Conservation (phyloP, 2,113 vertebrate species). For the Pachycephala philippinensis region DNA sequence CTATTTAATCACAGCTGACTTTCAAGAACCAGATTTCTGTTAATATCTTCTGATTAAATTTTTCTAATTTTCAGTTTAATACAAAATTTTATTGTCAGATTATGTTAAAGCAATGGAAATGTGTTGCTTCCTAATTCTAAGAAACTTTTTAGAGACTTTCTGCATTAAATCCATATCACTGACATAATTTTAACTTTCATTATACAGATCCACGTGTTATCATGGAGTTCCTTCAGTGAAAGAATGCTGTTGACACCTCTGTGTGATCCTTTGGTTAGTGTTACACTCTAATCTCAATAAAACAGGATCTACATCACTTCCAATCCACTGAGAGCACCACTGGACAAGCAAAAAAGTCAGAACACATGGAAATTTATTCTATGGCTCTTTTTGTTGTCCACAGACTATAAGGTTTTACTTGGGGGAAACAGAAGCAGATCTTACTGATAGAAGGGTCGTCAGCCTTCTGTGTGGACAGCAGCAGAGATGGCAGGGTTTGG, state of each 20-base stretch:
- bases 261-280: background rate
- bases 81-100: background rate
- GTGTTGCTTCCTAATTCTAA: background rate
- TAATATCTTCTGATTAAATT: background rate
- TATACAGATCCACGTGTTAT: background rate
- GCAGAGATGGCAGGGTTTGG: background rate
- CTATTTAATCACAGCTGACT: background rate
- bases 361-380: background rate
- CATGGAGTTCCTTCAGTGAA: background rate
- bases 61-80: background rate
- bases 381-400: background rate
- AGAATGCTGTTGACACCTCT: background rate
- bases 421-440: background rate
- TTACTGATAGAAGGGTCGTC: background rate
- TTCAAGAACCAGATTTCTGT: background rate
- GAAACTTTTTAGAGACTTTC: background rate
- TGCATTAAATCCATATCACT: background rate
- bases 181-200: background rate
- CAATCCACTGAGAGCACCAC: background rate
- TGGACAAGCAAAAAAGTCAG: background rate
- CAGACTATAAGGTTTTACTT: background rate
- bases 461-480: background rate
- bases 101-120: background rate
- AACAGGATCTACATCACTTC: background rate
- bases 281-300: background rate